Base-by-base conservation (phyloP, 2,888 invertebrate species). In the Galerucella nymphaeae region DNA sequence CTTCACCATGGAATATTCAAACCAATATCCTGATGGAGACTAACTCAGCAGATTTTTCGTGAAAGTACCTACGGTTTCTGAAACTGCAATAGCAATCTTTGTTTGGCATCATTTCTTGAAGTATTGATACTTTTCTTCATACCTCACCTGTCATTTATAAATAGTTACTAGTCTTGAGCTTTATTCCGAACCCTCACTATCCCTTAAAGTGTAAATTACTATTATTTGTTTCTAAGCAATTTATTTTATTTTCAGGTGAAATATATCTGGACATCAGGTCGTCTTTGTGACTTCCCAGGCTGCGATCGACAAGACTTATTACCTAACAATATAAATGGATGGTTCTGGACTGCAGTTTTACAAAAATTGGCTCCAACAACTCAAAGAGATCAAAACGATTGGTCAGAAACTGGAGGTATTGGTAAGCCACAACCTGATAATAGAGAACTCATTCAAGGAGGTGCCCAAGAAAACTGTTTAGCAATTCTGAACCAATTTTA, bases 181-280 rank as follows among this genome's bases (percentile, higher is more conserved):
- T n/a, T n/a, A n/a, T n/a, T n/a, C n/a, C n/a, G n/a, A n/a, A n/a
- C n/a, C n/a, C n/a, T n/a, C n/a, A n/a, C n/a, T n/a, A 2, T 58
- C 30, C 16, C 14, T 10, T 42, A 11, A 41, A 9, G 13, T 42
- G 10, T 42, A 14, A 20, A n/a, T 48, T 2, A 42, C 10, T 62
- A 42, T 42, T 45, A 63, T 45, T 63, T n/a, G 50, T 18, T 50
- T 50, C 14, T 48, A n/a, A 62, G 18, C 4, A 11, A n/a, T 53
- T 18, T 68, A 18, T 14, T 42, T 63, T 66, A 71, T 41, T 74
- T 76, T 38, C 86, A 94, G 90, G 91, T 94, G 45, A 94, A 94
- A 87, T 96, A 96, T 87, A 96, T 96, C 84, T 96, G 96, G 96
- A 96, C 96, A 30, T 94, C 94, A 66, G 96, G 96, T 72, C 93